Base-by-base conservation (phyloP, 2,113 vertebrate species). In the Osmerus eperlanus region DNA sequence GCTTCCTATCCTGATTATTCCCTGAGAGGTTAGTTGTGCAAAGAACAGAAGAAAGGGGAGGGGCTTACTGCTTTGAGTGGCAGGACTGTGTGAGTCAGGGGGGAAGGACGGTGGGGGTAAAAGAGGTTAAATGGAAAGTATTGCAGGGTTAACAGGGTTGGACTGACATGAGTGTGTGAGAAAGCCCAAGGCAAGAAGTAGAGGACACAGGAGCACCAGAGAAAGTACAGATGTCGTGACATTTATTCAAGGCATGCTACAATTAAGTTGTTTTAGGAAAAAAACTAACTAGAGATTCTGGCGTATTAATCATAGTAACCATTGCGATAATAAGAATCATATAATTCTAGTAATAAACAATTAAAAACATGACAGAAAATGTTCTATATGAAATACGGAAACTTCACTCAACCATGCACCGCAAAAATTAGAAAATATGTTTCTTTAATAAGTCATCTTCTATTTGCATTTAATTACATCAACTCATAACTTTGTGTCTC, bases 211-310 rank as follows among this genome's bases (percentile, higher is more conserved):
- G 81, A 92, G 92, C 89, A 90, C 66, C 85, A 85, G 87, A 78
- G 83, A 86, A 85, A 89, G 84, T 89, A 91, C 81, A 92, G 83
- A 84, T 87, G 86, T 88, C 87, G 92, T 91, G 82, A 93, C 86
- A 91, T 95, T 95, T 94, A 95, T 95, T 95, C 86, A 91, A 90
- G 82, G 89, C 90, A 92, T 90, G 91, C 91, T 94, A 92, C 90
- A 92, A 86, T 88, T 90, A 86, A 93, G 67, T 89, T 89, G 16
- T 84, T 87, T 92, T 91, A 92, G 83, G 89, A 90, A 93, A 90
- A 89, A 80, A 86, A 81, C 61, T 67, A 86, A 86, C 78, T 85
- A 88, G 87, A 69, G 63, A 83, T 86, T 81, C 87, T 86, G 85
- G 84, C 89, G 23, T 89, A 86, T 71, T 73, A 71, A 72, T 79